Conservation (phyloP, 2,797 vertebrate species). For the Melanogrammus aeglefinus region DNA sequence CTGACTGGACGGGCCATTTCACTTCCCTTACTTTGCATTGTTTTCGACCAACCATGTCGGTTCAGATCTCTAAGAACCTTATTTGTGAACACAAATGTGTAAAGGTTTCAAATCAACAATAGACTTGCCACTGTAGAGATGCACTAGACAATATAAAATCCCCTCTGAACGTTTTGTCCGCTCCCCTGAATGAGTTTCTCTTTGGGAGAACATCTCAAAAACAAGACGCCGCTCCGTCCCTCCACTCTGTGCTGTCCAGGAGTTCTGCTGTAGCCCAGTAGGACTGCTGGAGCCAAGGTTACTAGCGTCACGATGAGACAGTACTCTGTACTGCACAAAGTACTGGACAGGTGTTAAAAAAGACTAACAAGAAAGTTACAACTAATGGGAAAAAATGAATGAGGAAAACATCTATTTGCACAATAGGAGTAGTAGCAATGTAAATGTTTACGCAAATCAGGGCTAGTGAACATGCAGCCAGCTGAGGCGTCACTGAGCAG, state of each 20-base stretch:
- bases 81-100: not conserved
- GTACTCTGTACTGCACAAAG: not conserved
- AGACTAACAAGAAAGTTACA: not conserved
- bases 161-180: not conserved
- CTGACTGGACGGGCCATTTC: not conserved
- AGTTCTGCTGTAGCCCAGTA: not conserved
- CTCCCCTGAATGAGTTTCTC: too few species aligned
- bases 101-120: not conserved
- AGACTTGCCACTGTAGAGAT: not conserved
- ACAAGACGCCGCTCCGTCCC: too few species aligned
- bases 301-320: not conserved
- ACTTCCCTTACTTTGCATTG: too few species aligned
- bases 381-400: not conserved
- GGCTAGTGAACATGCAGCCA: not conserved
- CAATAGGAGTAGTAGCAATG: not conserved
- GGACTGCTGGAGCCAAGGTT: not conserved
- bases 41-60: too few species aligned
- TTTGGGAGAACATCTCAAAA: too few species aligned
- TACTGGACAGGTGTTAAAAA: not conserved
- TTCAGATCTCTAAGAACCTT: too few species aligned
- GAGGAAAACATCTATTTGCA: not conserved
- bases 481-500: not conserved
- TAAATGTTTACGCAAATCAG: not conserved
- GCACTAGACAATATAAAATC: not conserved
- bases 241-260: not conserved